A percentile compares a stretch with the other conserved stretches of the same genome.
These are phyloP conservation scores for Scytalopus superciliaris DNA, from an alignment of 2,113 vertebrate species.

Conservation along the genomic window DNA sequence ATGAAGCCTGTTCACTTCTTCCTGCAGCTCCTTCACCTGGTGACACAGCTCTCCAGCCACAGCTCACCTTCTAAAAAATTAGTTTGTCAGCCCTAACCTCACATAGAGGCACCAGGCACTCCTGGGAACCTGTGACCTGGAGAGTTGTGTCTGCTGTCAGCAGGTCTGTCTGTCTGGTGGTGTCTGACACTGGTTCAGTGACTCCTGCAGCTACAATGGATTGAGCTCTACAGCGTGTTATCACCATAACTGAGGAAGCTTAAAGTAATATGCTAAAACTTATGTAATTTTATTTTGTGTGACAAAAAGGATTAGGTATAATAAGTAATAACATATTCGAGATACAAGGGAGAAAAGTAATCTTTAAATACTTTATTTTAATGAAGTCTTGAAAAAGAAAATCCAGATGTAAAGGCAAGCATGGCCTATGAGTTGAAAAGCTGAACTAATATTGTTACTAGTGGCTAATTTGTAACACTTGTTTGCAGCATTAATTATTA, in stretches of 20 bases:
- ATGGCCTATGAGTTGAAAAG: background rate
- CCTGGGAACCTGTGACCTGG: background rate
- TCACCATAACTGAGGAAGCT: background rate
- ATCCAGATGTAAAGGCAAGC: background rate
- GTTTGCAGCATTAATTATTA: background rate
- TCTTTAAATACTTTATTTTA: background rate
- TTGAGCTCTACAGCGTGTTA: background rate
- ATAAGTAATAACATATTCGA: background rate
- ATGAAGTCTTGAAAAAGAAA: background rate
- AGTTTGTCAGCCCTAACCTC: background rate
- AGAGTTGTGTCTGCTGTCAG: background rate
- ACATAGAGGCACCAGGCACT: background rate
- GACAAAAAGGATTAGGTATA: background rate
- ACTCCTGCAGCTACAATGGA: background rate
- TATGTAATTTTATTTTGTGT: background rate
- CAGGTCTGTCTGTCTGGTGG: background rate
- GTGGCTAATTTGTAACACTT: background rate
- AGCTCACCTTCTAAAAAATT: too few species aligned
- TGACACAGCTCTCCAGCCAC: too few species aligned
- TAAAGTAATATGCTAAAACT: background rate
- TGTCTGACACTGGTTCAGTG: background rate
- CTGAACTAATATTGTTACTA: background rate
- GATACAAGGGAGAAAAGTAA: background rate
- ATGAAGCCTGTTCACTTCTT: too few species aligned
- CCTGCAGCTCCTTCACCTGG: too few species aligned